Evolutionary conservation across 2,113 vertebrate genomes (phyloP), one percentile per base, ranked within the genome.

Genomic region (Garra rufa): DNA sequence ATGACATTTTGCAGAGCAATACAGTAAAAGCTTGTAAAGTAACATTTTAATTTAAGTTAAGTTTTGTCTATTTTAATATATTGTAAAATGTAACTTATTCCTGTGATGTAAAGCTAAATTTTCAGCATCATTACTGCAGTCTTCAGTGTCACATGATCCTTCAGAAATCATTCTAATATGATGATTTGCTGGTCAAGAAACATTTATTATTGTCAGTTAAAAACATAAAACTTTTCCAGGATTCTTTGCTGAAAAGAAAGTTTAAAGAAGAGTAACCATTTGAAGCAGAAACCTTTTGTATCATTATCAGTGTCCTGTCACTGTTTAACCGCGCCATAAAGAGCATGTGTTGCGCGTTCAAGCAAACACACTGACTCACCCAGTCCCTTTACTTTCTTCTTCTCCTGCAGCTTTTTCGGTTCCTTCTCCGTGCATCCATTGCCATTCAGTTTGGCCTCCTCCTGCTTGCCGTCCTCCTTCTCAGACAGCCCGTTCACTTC

Each of bases 361-460:
- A 6, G 30, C 38, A 61, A 61, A n/a, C 24, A 1, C 17, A 81
- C 44, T n/a, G 15, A 74, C 94, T 95, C 86, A 98, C 96, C 98
- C 1, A 99, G 92, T 8, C 97, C 97, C 87, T 99, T 99, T 88
- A 96, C 95, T 92, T 99, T 99, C 93, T 96, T 99, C 91, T 97
- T 99, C 8, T 99, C 98, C 86, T 97, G 97, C 24, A 89, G 89
- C 34, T 95, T 97, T 92, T 95, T 98, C 85, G 95, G 96, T 46
- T 99, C 96, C 70, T 96, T 94, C 50, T 96, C 96, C 0, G 83
- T 88, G 0, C 91, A 34, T 24, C 87, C 83, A 30, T 95, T 95
- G 1, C 95, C 94, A 1, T 94, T 94, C 0, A 92, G 87, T 85
- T 95, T 95, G 83, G 92, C 91, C 5, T 94, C 94, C 24, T 92